Percentiles rank a stretch among this genome's conserved stretches.
phyloP scores from a whole-genome alignment of 2,888 invertebrate species.

The Spisula subtruncata region DNA sequence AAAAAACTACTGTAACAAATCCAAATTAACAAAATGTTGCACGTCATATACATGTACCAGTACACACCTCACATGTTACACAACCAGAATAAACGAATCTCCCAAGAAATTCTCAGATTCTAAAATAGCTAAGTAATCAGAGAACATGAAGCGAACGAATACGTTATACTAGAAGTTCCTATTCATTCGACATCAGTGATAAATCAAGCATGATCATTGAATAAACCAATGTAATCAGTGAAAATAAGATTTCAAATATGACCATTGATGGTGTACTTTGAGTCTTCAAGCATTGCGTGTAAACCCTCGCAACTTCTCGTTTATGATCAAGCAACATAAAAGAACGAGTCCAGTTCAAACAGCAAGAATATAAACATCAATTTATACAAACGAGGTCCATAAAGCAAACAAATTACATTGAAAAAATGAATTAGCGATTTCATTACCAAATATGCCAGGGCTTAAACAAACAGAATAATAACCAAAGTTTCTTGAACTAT shows the following conservation, averaged over 20 bases:
- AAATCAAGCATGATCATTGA: constrained; percentile 31
- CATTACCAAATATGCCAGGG: too few relatives aligned
- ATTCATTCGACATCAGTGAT: constrained; percentile 8
- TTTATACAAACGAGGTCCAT: too few relatives aligned
- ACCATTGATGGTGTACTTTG: not conserved
- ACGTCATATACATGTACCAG: not conserved
- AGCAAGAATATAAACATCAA: not conserved
- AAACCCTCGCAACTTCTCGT: not conserved
- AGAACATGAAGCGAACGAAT: constrained; percentile 14
- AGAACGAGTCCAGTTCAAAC: not conserved
- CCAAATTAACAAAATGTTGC: not conserved
- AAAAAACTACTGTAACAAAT: too few relatives aligned
- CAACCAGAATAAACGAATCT: not conserved
- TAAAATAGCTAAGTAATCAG: constrained; percentile 23
- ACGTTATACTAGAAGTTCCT: not conserved
- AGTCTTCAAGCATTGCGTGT: constrained; percentile 13
- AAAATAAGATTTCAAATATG: constrained; percentile 23
- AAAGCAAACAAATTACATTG: too few relatives aligned
- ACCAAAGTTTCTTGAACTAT: too few relatives aligned
- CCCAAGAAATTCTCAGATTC: not conserved
- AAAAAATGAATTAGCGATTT: too few relatives aligned
- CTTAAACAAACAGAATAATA: too few relatives aligned
- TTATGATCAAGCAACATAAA: not conserved
- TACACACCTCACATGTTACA: not conserved
- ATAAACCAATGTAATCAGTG: constrained; percentile 31